phyloP scores from a whole-genome alignment of 2,888 invertebrate species.

The Meandrusa payeni region DNA sequence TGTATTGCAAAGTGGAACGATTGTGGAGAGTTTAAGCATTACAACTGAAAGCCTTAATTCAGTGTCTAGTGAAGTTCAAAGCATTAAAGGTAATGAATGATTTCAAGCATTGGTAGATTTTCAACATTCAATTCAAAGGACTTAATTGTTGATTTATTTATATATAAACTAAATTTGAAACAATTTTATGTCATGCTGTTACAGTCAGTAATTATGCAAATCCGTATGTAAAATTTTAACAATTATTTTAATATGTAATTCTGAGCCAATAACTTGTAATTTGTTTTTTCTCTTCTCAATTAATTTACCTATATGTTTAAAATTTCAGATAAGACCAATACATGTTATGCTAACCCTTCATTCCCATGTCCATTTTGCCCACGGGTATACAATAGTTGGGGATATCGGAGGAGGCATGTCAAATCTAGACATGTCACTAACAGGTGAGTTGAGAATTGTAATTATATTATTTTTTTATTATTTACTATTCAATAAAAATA shows the following conservation, averaged over 20 bases:
- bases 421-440: conserved; percentile 80
- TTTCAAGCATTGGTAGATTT: too few species aligned
- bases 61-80: conserved; percentile 62
- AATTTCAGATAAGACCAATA: conserved; percentile 53
- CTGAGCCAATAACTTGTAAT: too few species aligned
- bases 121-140: too few species aligned
- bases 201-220: too few species aligned
- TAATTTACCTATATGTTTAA: background rate
- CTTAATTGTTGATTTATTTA: too few species aligned
- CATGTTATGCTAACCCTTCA: conserved; percentile 70
- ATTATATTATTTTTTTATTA: too few species aligned
- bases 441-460: conserved; percentile 57
- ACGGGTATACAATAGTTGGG: conserved; percentile 83
- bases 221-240: too few species aligned
- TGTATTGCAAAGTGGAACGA: conserved; percentile 71
- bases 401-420: conserved; percentile 82
- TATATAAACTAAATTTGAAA: too few species aligned
- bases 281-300: background rate
- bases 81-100: conserved; percentile 68
- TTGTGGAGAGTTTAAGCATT: conserved; percentile 69
- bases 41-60: conserved; percentile 67
- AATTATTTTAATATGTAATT: too few species aligned
- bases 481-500: too few species aligned
- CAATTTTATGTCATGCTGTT: too few species aligned
- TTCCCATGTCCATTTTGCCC: conserved; percentile 84